Base-by-base conservation (phyloP, 2,113 vertebrate genomes). In the Nothoprocta pentlandii region DNA sequence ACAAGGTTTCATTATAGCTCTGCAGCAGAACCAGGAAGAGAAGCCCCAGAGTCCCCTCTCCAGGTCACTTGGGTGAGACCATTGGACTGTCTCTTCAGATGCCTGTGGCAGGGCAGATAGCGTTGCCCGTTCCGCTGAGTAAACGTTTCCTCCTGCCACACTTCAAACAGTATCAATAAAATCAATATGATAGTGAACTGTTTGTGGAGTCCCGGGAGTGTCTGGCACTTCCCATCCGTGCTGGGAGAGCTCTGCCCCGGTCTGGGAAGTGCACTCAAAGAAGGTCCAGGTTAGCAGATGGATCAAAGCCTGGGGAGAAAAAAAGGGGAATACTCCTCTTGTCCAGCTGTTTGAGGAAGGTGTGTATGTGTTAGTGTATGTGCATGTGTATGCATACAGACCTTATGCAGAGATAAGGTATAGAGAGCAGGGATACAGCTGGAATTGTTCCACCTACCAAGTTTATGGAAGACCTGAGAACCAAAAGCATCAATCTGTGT, bases 41-140 rank as follows among this genome's bases (percentile, higher is more conserved):
- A 93, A 93, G 76, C 96, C 80, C 93, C 44, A 69, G 93, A 76
- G 92, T 58, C 66, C 74, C 0, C 0, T 90, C 92, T 93, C 51
- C 58, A 92, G 92, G 92, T 96, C 93, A 93, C 92, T 74, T 92
- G 93, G 92, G 90, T 93, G 54, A 67, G 92, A 7, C 23, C 69
- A 39, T 30, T 23, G 41, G 73, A 21, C 28, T 36, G 15, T 47
- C 73, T 67, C 56, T 90, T 69, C 13, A 30, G 46, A 9, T 6
- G 20, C 28, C 3, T 70, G 9, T 23, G 21, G 59, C 46, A 54
- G 28, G 28, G 39, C 73, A 66, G 69, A 44, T 3, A 49, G 51
- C 20, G 22, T 39, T 64, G 74, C 51, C 44, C 80, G 36, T 51
- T 74, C n/a, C 19, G 1, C 23, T 2, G 3, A 28, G 68, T 3